Evolutionary conservation across 2,888 invertebrate genomes (phyloP).

Genomic region (Drosophila macrothrix): DNA sequence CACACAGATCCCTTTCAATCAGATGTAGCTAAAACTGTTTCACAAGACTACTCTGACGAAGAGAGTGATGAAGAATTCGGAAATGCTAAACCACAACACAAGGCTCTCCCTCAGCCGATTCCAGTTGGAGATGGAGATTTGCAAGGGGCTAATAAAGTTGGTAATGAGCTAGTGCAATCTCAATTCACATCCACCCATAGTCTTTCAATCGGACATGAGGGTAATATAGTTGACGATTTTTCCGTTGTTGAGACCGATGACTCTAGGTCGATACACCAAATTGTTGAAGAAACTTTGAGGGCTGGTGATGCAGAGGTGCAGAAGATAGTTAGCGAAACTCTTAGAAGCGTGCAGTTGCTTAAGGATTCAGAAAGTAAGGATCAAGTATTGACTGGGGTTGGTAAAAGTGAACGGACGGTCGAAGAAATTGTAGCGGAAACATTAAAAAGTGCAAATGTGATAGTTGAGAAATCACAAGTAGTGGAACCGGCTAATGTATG

Average conservation of each 20-base stretch:
- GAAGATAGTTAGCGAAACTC: conserved; percentile 65
- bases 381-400: not conserved
- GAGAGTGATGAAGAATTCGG: not conserved
- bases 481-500: not conserved
- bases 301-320: conserved; percentile 69
- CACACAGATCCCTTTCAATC: not conserved
- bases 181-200: not conserved
- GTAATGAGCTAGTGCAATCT: not conserved
- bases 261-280: conserved; percentile 64
- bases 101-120: not conserved
- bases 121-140: not conserved
- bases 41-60: not conserved
- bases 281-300: conserved; percentile 68
- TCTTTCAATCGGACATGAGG: too few relatives aligned
- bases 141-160: not conserved
- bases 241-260: conserved; percentile 25
- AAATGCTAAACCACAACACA: not conserved
- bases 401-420: conserved; percentile 45
- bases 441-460: conserved; percentile 43
- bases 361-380: conserved; percentile 15
- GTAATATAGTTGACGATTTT: not conserved
- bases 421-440: conserved; percentile 68
- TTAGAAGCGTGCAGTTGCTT: conserved; percentile 43
- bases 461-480: not conserved
- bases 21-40: not conserved